A percentile compares a stretch with the other conserved stretches of the same genome.
Conservation (phyloP, 2,888 invertebrate species). For the Daptonema setosum region DNA sequence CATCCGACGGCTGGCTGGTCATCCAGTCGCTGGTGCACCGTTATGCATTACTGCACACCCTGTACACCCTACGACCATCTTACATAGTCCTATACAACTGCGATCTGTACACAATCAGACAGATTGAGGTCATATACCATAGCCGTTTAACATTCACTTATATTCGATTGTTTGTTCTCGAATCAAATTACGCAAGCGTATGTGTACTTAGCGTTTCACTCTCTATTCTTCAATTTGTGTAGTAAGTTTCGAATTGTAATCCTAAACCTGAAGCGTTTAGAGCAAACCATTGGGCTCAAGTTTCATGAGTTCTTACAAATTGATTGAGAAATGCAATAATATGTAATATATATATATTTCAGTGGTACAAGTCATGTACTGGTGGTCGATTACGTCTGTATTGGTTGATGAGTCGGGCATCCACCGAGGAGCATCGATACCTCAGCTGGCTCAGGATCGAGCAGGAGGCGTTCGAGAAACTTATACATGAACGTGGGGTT, state of each 20-base stretch:
- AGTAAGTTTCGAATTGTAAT: too few relatives aligned
- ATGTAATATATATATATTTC: too few relatives aligned
- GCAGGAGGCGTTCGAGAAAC: slow-evolving; percentile 72
- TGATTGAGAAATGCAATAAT: too few relatives aligned
- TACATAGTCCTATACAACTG: slow-evolving; percentile 72
- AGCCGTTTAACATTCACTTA: too few relatives aligned
- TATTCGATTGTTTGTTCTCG: neutral
- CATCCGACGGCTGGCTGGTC: neutral
- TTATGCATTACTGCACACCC: slow-evolving; percentile 47
- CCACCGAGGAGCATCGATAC: slow-evolving; percentile 90
- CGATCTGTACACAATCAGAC: slow-evolving; percentile 63
- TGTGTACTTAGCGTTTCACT: too few relatives aligned
- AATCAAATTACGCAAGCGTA: too few relatives aligned
- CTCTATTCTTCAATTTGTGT: too few relatives aligned
- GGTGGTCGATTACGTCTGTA: slow-evolving; percentile 45
- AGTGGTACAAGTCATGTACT: slow-evolving; percentile 42
- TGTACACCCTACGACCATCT: slow-evolving; percentile 46
- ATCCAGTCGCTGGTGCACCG: slow-evolving; percentile 19
- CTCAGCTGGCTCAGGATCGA: slow-evolving; percentile 67
- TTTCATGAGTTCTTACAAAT: too few relatives aligned
- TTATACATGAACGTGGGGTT: slow-evolving; percentile 77
- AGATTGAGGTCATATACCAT: slow-evolving; percentile 73
- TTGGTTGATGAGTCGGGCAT: slow-evolving; percentile 67
- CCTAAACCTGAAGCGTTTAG: too few relatives aligned
- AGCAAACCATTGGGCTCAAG: too few relatives aligned